Evolutionary conservation across 2,113 vertebrate genomes (phyloP).

Genomic region (Coptodon bakossiorum): DNA sequence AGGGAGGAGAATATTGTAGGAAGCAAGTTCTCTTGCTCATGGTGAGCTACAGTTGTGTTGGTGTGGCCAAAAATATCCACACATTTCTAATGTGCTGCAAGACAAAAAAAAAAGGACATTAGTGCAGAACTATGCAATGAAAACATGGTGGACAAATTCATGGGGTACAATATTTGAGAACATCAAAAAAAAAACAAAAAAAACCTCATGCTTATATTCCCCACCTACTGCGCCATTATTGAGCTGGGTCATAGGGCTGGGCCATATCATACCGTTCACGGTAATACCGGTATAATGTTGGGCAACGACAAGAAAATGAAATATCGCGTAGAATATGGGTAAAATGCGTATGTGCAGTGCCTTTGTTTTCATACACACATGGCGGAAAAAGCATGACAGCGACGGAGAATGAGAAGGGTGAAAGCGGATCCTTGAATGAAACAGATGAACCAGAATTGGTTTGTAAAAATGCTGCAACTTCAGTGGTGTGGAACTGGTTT

Average conservation of each 20-base stretch:
- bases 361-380: not conserved
- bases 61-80: not conserved
- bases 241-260: not conserved
- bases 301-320: not conserved
- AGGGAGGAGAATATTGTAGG: not conserved
- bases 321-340: not conserved
- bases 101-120: not conserved
- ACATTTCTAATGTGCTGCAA: not conserved
- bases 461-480: no score
- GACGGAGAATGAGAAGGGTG: not conserved
- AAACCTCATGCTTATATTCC: not conserved
- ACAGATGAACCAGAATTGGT: not conserved
- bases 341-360: not conserved
- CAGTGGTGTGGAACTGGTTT: no score
- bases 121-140: not conserved
- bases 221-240: not conserved
- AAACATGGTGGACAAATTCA: not conserved
- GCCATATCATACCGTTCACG: not conserved
- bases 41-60: not conserved
- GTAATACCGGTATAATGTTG: not conserved
- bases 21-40: not conserved
- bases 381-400: not conserved
- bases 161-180: not conserved
- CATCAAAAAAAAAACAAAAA: rapidly evolving
- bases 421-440: not conserved